Base-by-base conservation (phyloP, 2,113 vertebrate genomes). In the Oncorhynchus kisutch region DNA sequence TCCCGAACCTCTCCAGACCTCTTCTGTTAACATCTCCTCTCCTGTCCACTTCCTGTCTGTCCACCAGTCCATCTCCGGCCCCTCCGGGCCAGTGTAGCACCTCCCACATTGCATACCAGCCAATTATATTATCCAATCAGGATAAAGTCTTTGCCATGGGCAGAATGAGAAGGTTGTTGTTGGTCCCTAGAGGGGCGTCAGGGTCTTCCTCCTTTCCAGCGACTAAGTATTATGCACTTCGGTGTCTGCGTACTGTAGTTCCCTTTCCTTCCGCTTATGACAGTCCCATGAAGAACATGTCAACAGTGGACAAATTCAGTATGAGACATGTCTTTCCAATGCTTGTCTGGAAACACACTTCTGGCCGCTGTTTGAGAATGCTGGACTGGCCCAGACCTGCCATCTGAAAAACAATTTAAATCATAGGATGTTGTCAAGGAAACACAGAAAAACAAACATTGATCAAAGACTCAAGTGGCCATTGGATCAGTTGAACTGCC, bases 201-300 rank as follows among this genome's bases (percentile, higher is more conserved):
- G 84, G 62, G 70, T 84, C 73, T 84, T 79, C 81, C 84, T 78
- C 77, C 72, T 54, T 3, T 34, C 66, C 27, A 20, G 69, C 49
- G n/a, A 12, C 11, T 45, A 18, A 16, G 78, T n/a, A 54, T 67
- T 81, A 72, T 78, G 84, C 73, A 69, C 66, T 69, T 59, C 9
- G 14, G 77, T 60, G 84, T 81, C 70, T 80, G 72, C 65, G 79
- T 65, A 9, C 34, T 39, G 34, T 66, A 74, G 78, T 45, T 84
- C 51, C 51, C 14, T 77, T 60, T 67, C 39, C 65, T 82, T 70
- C 39, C 45, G 45, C 71, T 65, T 78, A 48, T 0, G 62, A 83
- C 81, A 81, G 76, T 80, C 70, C 81, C 82, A 81, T 76, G 49
- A 82, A 83, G 81, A 87, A 82, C 87, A 87, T 72, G 83, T 88